A percentile compares a stretch with the other conserved stretches of the same genome.
Conservation (phyloP, 1,140 invertebrate genomes). For the Artemia franciscana region DNA sequence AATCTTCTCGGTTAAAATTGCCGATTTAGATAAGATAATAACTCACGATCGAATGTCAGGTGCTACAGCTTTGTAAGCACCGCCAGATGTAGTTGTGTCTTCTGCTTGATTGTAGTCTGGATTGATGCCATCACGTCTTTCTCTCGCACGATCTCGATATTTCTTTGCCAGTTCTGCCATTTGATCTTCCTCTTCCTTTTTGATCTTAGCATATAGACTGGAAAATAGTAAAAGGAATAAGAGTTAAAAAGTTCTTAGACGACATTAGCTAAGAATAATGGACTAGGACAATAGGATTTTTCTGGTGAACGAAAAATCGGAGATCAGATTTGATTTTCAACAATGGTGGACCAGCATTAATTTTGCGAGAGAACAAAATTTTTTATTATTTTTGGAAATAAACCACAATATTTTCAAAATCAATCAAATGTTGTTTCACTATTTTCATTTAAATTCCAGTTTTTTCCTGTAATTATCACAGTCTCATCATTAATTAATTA, state of each 20-base stretch:
- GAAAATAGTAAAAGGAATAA: slow-evolving; percentile 7
- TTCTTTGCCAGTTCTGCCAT: slow-evolving; percentile 85
- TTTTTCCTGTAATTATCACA: too few relatives aligned
- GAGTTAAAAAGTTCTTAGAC: slow-evolving; percentile 1
- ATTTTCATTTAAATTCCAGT: too few relatives aligned
- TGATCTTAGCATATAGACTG: slow-evolving; percentile 74
- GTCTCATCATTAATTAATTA: too few relatives aligned
- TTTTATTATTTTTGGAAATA: slow-evolving; percentile 56
- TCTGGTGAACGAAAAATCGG: too few relatives aligned
- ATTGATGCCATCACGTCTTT: slow-evolving; percentile 66
- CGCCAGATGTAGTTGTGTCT: slow-evolving; percentile 63
- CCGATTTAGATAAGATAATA: too few relatives aligned
- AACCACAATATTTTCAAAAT: slow-evolving; percentile 36
- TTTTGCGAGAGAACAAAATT: too few relatives aligned
- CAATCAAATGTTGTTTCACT: too few relatives aligned
- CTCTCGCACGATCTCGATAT: slow-evolving; percentile 76
- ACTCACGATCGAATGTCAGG: slow-evolving; percentile 72
- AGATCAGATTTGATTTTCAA: too few relatives aligned
- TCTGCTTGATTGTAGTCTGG: slow-evolving; percentile 53
- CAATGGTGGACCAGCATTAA: too few relatives aligned
- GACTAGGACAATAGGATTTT: too few relatives aligned
- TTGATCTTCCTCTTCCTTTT: slow-evolving; percentile 86
- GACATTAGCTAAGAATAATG: slow-evolving; percentile 13
- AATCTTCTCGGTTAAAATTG: too few relatives aligned
- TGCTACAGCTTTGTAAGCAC: slow-evolving; percentile 79